phyloP scores from a whole-genome alignment of 2,113 vertebrate species.

The Zosterops japonicus region DNA sequence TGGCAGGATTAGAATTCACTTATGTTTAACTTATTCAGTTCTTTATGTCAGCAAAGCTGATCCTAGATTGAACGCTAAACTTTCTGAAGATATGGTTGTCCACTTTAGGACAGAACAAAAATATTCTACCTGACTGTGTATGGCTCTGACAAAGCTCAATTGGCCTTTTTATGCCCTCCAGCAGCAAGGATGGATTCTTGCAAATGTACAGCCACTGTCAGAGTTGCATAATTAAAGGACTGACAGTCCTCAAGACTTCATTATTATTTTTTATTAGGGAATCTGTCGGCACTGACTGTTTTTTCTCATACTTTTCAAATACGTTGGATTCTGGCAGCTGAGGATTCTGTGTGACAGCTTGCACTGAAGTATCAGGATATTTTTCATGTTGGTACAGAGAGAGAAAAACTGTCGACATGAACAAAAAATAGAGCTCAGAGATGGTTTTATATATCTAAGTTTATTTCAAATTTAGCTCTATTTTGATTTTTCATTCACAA shows the following conservation, averaged over 20 bases:
- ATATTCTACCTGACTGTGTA: neutral
- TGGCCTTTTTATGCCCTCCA: neutral
- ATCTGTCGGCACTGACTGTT: conserved; percentile 14
- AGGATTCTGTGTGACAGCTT: conserved; percentile 26
- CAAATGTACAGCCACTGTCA: neutral
- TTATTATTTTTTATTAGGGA: conserved; percentile 54
- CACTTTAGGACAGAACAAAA: neutral
- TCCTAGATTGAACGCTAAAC: neutral
- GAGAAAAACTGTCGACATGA: conserved; percentile 16
- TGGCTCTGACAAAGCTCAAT: neutral
- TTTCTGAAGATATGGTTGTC: neutral
- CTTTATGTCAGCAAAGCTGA: conserved; percentile 26
- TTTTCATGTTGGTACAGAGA: conserved; percentile 43
- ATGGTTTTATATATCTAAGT: conserved; percentile 7
- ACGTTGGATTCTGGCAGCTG: neutral
- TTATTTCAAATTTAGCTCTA: conserved; percentile 33
- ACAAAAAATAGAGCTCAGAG: conserved; percentile 21
- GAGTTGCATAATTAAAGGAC: conserved; percentile 14
- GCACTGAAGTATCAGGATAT: neutral
- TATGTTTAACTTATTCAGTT: conserved; percentile 20
- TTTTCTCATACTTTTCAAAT: conserved; percentile 51
- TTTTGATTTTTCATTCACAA: conserved; percentile 33
- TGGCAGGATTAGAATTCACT: conserved; percentile 45
- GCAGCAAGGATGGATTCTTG: neutral
- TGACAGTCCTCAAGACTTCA: conserved; percentile 48